Evolutionary conservation across 2,113 vertebrate species (phyloP), one percentile per base, ranked within the genome.

Genomic region (Cephalopholis sonnerati): DNA sequence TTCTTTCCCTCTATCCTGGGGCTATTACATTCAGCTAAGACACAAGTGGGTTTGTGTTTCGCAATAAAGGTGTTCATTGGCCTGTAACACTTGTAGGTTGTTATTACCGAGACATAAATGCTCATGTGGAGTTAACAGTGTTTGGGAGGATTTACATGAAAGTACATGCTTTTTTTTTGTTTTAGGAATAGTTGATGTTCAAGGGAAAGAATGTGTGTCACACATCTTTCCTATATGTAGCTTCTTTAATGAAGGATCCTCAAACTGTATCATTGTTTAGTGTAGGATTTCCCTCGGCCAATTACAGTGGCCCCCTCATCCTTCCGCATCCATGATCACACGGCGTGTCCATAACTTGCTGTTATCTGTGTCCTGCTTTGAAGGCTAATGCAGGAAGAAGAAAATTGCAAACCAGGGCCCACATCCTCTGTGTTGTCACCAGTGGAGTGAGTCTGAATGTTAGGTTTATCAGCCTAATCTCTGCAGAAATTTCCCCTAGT

Each of bases 311-410:
- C 83, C 78, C 78, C 79, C 62, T 36, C 54, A 65, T 87, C 78
- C 85, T 83, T 88, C 90, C 76, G 44, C 73, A 63, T 90, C 64
- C 69, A 17, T 73, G 88, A 91, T 90, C 89, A 89, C 89, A 91
- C 82, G 18, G 77, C 55, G 16, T 78, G 65, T 6, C 70, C 88
- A 59, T 58, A 79, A 84, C 54, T 61, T 11, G 81, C 74, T 78
- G 64, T 91, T 90, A 92, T 88, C 87, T 86, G 54, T 74, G 58
- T 79, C 57, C 15, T n/a, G 71, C 88, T 90, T 93, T 91, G 87
- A 91, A 85, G 89, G 64, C 39, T 32, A 68, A 50, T 16, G 15
- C 71, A 77, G 70, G 48, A 50, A 44, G 80, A 77, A 84, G 79
- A 90, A 72, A 59, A 68, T 69, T 68, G 79, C 73, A 76, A 87